Evolutionary conservation across 2,888 invertebrate genomes (phyloP).

Genomic region (Pseudococcus longispinus): DNA sequence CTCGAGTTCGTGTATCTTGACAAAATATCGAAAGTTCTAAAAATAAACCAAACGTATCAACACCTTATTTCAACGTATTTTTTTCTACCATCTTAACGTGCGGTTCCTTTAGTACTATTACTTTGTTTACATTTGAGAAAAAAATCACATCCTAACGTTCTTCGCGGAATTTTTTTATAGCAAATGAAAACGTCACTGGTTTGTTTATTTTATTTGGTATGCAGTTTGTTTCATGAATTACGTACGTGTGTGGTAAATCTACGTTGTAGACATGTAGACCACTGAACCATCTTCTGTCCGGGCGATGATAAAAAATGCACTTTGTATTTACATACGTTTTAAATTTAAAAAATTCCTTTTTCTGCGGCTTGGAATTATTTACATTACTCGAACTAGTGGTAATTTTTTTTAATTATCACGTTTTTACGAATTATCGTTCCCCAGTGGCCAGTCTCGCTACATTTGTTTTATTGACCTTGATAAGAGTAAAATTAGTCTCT

Average conservation of each 20-base stretch:
- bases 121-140: background rate
- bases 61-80: background rate
- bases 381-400: background rate
- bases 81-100: background rate
- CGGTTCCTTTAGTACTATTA: background rate
- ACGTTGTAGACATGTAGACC: background rate
- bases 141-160: background rate
- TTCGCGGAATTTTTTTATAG: background rate
- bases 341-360: background rate
- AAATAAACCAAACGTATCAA: constrained; percentile 5
- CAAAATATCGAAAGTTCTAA: constrained; percentile 24
- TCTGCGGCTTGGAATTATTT: background rate
- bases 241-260: background rate
- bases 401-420: background rate
- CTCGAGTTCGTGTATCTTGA: background rate
- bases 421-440: background rate
- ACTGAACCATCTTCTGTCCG: background rate
- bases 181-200: background rate
- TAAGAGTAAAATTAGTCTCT: background rate
- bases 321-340: background rate
- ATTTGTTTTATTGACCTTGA: background rate
- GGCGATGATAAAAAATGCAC: background rate
- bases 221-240: background rate
- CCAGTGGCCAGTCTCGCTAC: background rate
- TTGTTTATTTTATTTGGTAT: background rate